phyloP scores from a whole-genome alignment of 2,888 invertebrate genomes.

The Tenodera sinensis region DNA sequence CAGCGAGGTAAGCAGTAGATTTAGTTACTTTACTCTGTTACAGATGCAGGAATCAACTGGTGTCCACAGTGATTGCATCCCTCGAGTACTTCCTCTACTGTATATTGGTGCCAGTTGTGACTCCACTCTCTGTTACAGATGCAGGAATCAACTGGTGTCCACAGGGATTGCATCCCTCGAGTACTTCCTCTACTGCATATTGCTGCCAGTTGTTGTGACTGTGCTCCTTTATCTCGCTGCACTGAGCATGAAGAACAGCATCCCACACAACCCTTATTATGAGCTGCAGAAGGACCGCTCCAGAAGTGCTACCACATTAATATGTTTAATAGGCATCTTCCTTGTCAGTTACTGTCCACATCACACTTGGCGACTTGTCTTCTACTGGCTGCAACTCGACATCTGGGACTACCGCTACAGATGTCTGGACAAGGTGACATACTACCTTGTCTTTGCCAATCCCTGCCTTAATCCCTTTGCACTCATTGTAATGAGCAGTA shows the following conservation, averaged over 20 bases:
- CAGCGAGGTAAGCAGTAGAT: too few relatives aligned
- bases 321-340: not conserved
- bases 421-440: not conserved
- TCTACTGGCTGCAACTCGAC: not conserved
- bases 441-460: not conserved
- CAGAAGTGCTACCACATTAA: not conserved
- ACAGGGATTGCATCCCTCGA: not conserved
- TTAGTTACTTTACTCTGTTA: not conserved
- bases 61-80: not conserved
- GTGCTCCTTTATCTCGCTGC: not conserved
- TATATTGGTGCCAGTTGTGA: not conserved
- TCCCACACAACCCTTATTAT: not conserved
- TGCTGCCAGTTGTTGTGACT: not conserved
- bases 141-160: not conserved
- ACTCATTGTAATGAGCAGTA: not conserved
- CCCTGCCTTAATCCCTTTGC: not conserved
- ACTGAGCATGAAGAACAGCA: not conserved
- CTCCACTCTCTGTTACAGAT: not conserved
- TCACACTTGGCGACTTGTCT: not conserved
- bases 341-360: not conserved
- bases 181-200: not conserved
- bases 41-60: not conserved
- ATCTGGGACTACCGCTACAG: not conserved
- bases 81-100: not conserved
- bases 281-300: not conserved